These are phyloP conservation scores for Oenanthe melanoleuca DNA, from an alignment of 2,113 vertebrate species.

Conservation along the genomic window DNA sequence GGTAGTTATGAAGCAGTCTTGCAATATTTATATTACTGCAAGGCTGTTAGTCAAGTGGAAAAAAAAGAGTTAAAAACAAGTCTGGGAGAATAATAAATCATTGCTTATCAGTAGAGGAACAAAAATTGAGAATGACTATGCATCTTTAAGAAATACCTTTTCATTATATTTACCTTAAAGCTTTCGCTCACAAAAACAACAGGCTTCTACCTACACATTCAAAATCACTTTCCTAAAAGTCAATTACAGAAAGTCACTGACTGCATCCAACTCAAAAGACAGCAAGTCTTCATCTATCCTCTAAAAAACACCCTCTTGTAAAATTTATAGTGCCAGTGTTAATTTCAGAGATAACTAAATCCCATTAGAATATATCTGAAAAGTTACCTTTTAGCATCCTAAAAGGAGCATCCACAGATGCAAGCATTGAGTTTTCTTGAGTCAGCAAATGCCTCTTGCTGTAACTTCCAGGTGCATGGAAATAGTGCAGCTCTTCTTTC, in stretches of 20 bases:
- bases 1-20: neutral
- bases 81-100: neutral
- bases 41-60: neutral
- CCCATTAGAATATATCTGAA: neutral
- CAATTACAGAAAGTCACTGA: neutral
- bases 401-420: neutral
- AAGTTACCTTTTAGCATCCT: neutral
- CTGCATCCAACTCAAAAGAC: neutral
- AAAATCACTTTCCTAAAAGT: neutral
- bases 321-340: neutral
- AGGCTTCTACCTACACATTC: neutral
- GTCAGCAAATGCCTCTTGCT: neutral
- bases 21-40: neutral
- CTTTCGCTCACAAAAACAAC: neutral
- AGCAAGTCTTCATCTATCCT: neutral
- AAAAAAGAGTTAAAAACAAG: neutral
- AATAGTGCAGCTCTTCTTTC: neutral
- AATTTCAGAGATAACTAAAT: neutral
- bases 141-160: neutral
- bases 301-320: neutral
- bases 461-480: neutral
- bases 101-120: neutral
- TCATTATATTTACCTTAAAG: neutral
- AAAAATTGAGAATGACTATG: neutral
- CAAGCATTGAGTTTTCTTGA: neutral